Evolutionary conservation across 2,888 invertebrate genomes (phyloP), one percentile per base, ranked within the genome.

Genomic region (Neoitamus cyanurus): DNA sequence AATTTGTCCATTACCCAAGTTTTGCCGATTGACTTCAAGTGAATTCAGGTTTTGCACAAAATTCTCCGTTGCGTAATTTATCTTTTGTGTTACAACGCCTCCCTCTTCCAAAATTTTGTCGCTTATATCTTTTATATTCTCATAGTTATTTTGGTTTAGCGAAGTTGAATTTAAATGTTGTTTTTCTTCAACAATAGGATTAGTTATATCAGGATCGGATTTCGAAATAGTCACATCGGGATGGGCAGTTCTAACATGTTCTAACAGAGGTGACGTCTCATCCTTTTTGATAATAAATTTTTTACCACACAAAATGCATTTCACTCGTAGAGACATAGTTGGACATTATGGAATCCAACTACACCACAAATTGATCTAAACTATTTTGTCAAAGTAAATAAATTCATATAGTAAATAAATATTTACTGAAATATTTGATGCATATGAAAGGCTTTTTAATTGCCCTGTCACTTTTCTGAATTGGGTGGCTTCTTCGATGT

Each of bases 191-290:
- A 3, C 3, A 1, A 0, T 25, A 7, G 58, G 7, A 58, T 58
- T 58, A 5, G 9, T 15, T 25, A 15, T 0, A 48, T 58, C 31
- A 34, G 4, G 9, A 31, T 58, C 15, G 42, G 80, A 77, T 20
- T 85, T 69, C 15, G 31, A 36, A 1, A 86, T 7, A 9, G 46
- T 73, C 30, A 85, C 36, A 25, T 85, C 77, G 3, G 86, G 85
- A 85, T 86, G 86, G 1, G 42, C 36, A 36, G 68, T 36, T 11
- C 78, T 58, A 9, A 86, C 84, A 82, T 86, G 86, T 36, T 77
- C 46, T 20, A 86, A 48, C 1, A 86, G 78, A 2, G 69, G 48
- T 36, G 48, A 30, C 7, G 85, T 85, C 46, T 86, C 84, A 46
- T 84, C 68, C 48, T 58, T 25, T 30, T 46, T 0, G 9, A 80